phyloP scores from a whole-genome alignment of 2,797 vertebrate genomes.

The Helostoma temminkii region DNA sequence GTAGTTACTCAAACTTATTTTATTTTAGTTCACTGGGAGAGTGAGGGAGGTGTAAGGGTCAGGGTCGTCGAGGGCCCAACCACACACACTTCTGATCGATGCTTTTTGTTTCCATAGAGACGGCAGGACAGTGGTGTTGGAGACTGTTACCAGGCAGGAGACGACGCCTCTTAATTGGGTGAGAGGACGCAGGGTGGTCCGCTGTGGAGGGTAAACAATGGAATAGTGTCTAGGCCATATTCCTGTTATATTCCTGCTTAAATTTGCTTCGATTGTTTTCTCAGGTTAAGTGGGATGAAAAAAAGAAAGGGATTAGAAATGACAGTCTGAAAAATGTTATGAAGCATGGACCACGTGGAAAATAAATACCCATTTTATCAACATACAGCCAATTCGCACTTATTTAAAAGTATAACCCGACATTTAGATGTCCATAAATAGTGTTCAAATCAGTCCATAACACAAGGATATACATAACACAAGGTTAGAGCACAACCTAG shows the following conservation, averaged over 20 bases:
- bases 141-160: conserved; percentile 83
- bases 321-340: not conserved
- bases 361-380: not conserved
- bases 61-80: conserved; percentile 53
- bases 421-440: not conserved
- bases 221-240: not conserved
- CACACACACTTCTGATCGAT: conserved; percentile 64
- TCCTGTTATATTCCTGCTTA: too few relatives aligned
- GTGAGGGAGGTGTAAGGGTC: conserved; percentile 52
- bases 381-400: not conserved
- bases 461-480: too few relatives aligned
- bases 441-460: not conserved
- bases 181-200: conserved; percentile 51
- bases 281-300: not conserved
- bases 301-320: not conserved
- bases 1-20: not conserved
- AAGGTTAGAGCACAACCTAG: conserved; percentile 23
- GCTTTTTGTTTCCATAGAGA: conserved; percentile 85
- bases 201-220: conserved; percentile 56
- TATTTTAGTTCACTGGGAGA: conserved; percentile 34
- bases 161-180: conserved; percentile 55
- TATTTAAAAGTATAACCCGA: not conserved
- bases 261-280: conserved; percentile 11
- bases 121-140: conserved; percentile 83
- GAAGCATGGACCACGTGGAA: not conserved